These are phyloP conservation scores for Littorina saxatilis DNA, from an alignment of 1,140 invertebrate species.

Conservation along the genomic window DNA sequence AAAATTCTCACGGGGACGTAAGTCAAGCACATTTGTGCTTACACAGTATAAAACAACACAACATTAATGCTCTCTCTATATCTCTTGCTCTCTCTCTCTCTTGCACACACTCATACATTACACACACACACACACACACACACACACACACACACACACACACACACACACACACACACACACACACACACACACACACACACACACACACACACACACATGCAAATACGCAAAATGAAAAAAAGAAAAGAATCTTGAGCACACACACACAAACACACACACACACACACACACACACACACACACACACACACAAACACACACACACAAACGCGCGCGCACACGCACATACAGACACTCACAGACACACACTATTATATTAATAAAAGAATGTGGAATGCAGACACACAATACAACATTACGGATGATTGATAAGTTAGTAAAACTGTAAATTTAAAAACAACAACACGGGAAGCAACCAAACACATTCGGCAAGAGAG, in stretches of 20 bases:
- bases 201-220: slow-evolving; percentile 17
- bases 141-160: background rate
- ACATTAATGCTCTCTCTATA: background rate
- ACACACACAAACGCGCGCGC: background rate
- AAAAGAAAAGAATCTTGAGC: background rate
- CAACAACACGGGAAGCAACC: too few species aligned
- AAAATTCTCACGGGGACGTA: too few species aligned
- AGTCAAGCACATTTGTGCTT: too few species aligned
- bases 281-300: background rate
- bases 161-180: slow-evolving; percentile 14
- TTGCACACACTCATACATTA: background rate
- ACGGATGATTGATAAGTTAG: too few species aligned
- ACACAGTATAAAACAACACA: too few species aligned
- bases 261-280: background rate
- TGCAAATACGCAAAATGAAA: background rate
- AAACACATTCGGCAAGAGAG: background rate
- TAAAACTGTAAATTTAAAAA: too few species aligned
- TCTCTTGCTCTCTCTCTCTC: background rate
- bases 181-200: slow-evolving; percentile 19
- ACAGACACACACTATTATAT: slow-evolving; percentile 7
- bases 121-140: background rate
- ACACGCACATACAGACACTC: background rate
- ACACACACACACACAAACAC: too few species aligned
- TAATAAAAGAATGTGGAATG: too few species aligned
- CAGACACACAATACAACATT: too few species aligned